Conservation (phyloP, 2,113 vertebrate genomes). For the Microcebus lehilahytsara region DNA sequence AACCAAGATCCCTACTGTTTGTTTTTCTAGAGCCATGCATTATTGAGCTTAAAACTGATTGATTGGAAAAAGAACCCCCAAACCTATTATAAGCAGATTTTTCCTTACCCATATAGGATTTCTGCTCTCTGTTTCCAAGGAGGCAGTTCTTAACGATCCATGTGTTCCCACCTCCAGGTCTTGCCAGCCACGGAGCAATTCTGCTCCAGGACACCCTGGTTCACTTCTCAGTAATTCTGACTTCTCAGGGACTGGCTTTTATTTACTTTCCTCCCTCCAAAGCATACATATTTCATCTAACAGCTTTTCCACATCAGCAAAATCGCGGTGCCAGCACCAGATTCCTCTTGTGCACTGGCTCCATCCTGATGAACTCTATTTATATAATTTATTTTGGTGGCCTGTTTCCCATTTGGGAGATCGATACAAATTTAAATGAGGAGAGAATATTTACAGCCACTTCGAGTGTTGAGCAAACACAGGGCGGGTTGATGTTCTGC, state of each 20-base stretch:
- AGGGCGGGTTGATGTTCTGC: neutral
- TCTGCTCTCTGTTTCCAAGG: neutral
- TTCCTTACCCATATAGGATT: neutral
- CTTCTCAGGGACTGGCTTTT: neutral
- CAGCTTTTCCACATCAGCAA: conserved; percentile 59
- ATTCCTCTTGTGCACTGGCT: conserved; percentile 46
- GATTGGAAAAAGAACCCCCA: neutral
- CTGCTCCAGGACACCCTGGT: neutral
- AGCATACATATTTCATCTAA: conserved; percentile 35
- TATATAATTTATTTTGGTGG: conserved; percentile 80
- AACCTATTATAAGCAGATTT: neutral
- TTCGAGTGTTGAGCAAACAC: conserved; percentile 62
- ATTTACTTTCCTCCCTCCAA: conserved; percentile 20
- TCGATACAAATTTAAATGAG: conserved; percentile 81
- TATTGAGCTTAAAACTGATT: neutral
- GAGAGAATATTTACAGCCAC: conserved; percentile 58
- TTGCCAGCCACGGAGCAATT: neutral
- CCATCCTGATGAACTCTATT: conserved; percentile 78
- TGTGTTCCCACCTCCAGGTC: neutral
- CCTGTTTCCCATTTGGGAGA: conserved; percentile 78
- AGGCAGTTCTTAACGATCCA: neutral
- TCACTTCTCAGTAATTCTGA: neutral
- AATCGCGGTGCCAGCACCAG: conserved; percentile 51
- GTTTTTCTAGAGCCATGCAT: neutral
- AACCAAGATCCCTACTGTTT: neutral